phyloP scores from a whole-genome alignment of 2,888 invertebrate species.

The Caenorhabditis panamensis region DNA sequence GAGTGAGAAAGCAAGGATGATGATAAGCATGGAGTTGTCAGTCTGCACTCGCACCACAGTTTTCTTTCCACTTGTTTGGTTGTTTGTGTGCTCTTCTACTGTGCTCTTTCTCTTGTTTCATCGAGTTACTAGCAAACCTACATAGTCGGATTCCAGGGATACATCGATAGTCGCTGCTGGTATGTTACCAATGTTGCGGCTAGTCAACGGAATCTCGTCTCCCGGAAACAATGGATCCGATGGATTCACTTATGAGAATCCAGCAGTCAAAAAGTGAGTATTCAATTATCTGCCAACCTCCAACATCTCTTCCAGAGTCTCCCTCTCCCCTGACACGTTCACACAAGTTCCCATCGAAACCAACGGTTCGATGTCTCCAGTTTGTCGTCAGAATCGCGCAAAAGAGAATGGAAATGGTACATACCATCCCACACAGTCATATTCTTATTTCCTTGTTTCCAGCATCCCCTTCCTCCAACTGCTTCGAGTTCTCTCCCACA shows the following conservation, averaged over 20 bases:
- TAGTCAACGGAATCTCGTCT: slow-evolving; percentile 65
- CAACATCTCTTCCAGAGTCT: slow-evolving; percentile 14
- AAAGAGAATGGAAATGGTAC: slow-evolving; percentile 37
- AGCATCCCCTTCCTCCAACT: slow-evolving; percentile 33
- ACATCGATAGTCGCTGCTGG: slow-evolving; percentile 78
- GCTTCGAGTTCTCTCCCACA: slow-evolving; percentile 68
- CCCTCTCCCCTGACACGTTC: slow-evolving; percentile 37
- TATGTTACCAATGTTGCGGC: slow-evolving; percentile 73
- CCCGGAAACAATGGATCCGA: slow-evolving; percentile 31
- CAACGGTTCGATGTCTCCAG: slow-evolving; percentile 40
- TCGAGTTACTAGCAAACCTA: no score
- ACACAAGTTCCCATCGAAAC: slow-evolving; percentile 44
- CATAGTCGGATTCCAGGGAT: slow-evolving; percentile 76
- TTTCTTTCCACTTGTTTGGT: no score
- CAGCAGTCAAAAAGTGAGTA: slow-evolving; percentile 34
- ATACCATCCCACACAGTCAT: no score
- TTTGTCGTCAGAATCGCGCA: slow-evolving; percentile 47
- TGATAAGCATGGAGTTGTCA: not conserved
- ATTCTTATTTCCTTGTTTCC: no score
- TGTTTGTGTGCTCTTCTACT: not conserved
- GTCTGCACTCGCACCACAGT: not conserved
- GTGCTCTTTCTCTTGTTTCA: no score
- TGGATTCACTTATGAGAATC: slow-evolving; percentile 51
- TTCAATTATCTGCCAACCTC: not conserved
- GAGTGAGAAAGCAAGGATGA: slow-evolving; percentile 19